A percentile compares a stretch with the other conserved stretches of the same genome.
phyloP scores from a whole-genome alignment of 2,888 invertebrate genomes.

The Petrolisthes manimaculis region DNA sequence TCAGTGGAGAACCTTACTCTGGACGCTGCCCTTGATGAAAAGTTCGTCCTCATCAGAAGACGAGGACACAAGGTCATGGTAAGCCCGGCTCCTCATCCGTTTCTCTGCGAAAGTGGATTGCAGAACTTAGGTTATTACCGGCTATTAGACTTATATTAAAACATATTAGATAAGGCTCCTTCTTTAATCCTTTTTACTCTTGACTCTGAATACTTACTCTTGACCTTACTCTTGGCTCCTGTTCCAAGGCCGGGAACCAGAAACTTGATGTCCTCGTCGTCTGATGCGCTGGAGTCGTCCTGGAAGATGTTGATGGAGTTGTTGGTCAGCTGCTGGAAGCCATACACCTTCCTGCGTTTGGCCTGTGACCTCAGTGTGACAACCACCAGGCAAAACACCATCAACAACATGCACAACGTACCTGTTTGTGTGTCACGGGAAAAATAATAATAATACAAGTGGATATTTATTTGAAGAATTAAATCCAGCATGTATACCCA shows the following conservation, averaged over 20 bases:
- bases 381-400: conserved; percentile 47
- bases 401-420: conserved; percentile 36
- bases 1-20: conserved; percentile 4
- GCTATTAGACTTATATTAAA: not conserved
- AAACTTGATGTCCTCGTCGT: conserved; percentile 40
- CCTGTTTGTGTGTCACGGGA: conserved; percentile 25
- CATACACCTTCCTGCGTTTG: conserved; percentile 47
- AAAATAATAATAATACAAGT: not conserved
- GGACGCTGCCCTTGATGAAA: conserved; percentile 23
- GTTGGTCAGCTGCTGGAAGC: conserved; percentile 45
- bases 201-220: conserved; percentile 40
- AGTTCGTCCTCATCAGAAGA: conserved; percentile 55
- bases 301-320: conserved; percentile 54
- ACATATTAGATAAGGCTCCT: not conserved
- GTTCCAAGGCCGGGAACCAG: not conserved
- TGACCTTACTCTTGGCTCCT: conserved; percentile 32
- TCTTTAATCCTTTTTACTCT: not conserved
- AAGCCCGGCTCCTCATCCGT: conserved; percentile 31
- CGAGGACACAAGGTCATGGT: conserved; percentile 52
- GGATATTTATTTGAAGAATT: not conserved
- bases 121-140: not conserved
- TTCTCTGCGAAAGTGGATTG: conserved; percentile 39
- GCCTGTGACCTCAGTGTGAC: conserved; percentile 35
- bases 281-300: conserved; percentile 39
- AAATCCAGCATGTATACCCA: not conserved